phyloP scores from a whole-genome alignment of 2,888 invertebrate genomes.

The Pherbina coryleti region DNA sequence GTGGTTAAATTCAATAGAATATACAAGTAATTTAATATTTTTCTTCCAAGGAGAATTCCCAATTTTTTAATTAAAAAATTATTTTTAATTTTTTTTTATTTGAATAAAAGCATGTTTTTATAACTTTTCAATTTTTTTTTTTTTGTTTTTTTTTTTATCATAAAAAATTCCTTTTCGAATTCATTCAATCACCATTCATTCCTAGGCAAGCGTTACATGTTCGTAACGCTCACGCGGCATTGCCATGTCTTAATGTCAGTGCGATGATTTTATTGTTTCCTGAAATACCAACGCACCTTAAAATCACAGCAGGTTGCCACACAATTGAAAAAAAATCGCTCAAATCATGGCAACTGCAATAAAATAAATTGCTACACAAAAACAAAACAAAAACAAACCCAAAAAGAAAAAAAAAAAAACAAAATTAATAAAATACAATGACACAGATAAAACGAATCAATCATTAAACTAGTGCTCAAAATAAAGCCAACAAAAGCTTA shows the following conservation, averaged over 20 bases:
- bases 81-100: too few species aligned
- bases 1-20: too few species aligned
- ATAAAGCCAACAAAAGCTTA: neutral
- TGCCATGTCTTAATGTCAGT: neutral
- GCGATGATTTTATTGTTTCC: neutral
- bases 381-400: neutral
- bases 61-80: too few species aligned
- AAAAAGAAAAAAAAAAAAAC: too few species aligned
- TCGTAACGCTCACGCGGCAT: neutral
- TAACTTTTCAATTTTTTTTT: too few species aligned
- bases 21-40: too few species aligned
- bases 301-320: slow-evolving; percentile 12
- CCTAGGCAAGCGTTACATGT: too few species aligned
- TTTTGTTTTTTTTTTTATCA: too few species aligned
- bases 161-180: too few species aligned
- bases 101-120: too few species aligned
- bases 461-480: neutral
- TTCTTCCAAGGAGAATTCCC: too few species aligned
- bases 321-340: slow-evolving; percentile 4
- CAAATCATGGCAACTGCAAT: slow-evolving; percentile 5
- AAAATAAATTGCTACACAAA: neutral
- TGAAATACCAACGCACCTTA: slow-evolving; percentile 23
- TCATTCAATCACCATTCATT: too few species aligned
- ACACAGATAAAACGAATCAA: neutral
- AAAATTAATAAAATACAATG: neutral